A percentile compares a stretch with the other conserved stretches of the same genome.
These are phyloP conservation scores for Cyclura pinguis DNA, from an alignment of 2,797 vertebrate genomes.

Conservation along the genomic window DNA sequence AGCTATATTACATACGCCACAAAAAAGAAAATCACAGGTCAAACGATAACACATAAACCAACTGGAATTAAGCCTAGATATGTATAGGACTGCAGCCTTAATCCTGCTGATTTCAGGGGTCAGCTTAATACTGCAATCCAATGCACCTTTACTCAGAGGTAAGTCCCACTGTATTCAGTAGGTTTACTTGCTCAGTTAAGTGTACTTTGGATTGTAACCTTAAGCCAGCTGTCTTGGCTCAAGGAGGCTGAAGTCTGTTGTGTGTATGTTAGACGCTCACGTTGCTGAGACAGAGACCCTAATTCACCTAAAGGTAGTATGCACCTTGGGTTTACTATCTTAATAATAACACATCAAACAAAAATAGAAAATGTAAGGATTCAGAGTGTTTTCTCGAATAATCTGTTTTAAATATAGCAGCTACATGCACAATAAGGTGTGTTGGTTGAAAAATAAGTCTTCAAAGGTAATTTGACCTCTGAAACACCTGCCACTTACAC, in stretches of 20 bases:
- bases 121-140: not conserved
- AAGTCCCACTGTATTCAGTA: not conserved
- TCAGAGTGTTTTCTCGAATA: not conserved
- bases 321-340: slow-evolving; percentile 41
- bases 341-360: slow-evolving; percentile 2
- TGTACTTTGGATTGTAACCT: not conserved
- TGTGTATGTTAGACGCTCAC: not conserved
- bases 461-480: slow-evolving; percentile 38
- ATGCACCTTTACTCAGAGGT: not conserved
- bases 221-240: not conserved
- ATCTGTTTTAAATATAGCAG: not conserved
- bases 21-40: not conserved
- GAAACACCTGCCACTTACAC: slow-evolving; percentile 35
- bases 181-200: not conserved
- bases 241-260: not conserved
- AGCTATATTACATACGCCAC: not conserved
- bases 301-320: slow-evolving; percentile 41
- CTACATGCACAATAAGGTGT: not conserved
- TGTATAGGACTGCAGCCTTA: not conserved
- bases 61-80: not conserved
- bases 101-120: not conserved
- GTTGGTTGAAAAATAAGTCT: slow-evolving; percentile 22
- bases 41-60: not conserved
- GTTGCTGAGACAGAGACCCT: not conserved
- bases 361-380: slow-evolving; percentile 12